A percentile compares a stretch with the other conserved stretches of the same genome.
Conservation (phyloP, 2,113 vertebrate species). For the Ancistrus triradiatus region DNA sequence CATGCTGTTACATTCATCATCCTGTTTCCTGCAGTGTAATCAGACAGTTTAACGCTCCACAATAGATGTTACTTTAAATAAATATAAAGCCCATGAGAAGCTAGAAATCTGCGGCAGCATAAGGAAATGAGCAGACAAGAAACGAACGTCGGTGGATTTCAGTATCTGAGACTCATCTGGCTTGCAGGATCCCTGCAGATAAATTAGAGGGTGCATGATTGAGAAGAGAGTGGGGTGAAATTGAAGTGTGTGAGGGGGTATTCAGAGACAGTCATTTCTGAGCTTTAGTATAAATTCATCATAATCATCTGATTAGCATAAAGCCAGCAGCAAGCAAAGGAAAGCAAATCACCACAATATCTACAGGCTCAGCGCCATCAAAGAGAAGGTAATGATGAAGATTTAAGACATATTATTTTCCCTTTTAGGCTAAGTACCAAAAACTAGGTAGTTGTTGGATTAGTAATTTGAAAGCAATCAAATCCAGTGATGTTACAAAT, state of each 20-base stretch:
- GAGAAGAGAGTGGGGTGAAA: background rate
- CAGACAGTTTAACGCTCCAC: constrained; percentile 50
- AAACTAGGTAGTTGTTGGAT: too few species aligned
- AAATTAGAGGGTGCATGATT: background rate
- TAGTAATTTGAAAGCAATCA: too few species aligned
- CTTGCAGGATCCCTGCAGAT: background rate
- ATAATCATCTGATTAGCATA: constrained; percentile 14
- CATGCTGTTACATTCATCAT: constrained; percentile 23
- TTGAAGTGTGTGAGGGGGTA: background rate
- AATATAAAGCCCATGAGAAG: constrained; percentile 30
- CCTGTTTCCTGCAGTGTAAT: constrained; percentile 48
- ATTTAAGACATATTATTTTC: too few species aligned
- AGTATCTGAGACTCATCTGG: constrained; percentile 8
- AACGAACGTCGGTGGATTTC: too few species aligned
- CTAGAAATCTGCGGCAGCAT: background rate
- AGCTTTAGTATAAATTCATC: constrained; percentile 1
- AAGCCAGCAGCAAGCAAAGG: constrained; percentile 16
- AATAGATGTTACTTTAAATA: constrained; percentile 48
- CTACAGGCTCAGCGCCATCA: too few species aligned
- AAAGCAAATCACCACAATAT: background rate
- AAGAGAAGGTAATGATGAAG: too few species aligned
- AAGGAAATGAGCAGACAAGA: constrained; percentile 7
- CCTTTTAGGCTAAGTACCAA: too few species aligned
- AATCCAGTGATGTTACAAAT: too few species aligned
- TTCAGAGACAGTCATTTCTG: background rate